Evolutionary conservation across 2,797 vertebrate species (phyloP).

Genomic region (Silurus lanzhouensis): DNA sequence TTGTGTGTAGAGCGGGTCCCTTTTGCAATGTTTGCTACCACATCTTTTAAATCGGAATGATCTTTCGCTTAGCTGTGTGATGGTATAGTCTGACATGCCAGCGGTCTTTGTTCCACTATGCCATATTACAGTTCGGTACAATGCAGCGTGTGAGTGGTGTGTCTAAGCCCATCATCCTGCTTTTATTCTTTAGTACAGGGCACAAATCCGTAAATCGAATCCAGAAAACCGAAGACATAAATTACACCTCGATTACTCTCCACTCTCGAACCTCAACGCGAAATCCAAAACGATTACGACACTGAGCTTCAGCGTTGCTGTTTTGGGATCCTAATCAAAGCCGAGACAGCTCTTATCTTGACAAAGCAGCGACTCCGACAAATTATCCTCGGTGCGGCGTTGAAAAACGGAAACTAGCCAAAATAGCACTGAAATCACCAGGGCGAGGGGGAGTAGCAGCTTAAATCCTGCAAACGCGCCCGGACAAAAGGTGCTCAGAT

Average conservation of each 20-base stretch:
- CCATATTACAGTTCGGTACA: neutral
- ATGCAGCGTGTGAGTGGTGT: neutral
- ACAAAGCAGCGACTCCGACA: slow-evolving; percentile 31
- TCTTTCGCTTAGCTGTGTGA: neutral
- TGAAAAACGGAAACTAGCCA: slow-evolving; percentile 70
- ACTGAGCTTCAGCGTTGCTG: neutral
- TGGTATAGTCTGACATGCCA: neutral
- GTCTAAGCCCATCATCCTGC: neutral
- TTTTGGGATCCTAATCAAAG: slow-evolving; percentile 35
- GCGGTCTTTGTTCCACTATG: neutral
- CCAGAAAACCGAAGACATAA: neutral
- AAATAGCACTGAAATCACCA: slow-evolving; percentile 75
- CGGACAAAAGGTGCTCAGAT: slow-evolving; percentile 15
- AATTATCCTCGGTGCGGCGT: slow-evolving; percentile 55
- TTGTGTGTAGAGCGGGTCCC: no score
- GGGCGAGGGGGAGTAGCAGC: slow-evolving; percentile 64
- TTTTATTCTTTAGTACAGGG: neutral
- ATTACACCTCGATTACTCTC: neutral
- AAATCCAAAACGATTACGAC: neutral
- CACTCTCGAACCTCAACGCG: neutral
- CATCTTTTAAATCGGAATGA: neutral
- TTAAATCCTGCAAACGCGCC: slow-evolving; percentile 52
- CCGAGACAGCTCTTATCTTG: slow-evolving; percentile 34
- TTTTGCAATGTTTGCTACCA: neutral
- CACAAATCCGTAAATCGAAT: neutral